Percentiles rank a stretch among this genome's conserved stretches.
phyloP scores from a whole-genome alignment of 2,888 invertebrate genomes.

The Agonopterix heracliana region DNA sequence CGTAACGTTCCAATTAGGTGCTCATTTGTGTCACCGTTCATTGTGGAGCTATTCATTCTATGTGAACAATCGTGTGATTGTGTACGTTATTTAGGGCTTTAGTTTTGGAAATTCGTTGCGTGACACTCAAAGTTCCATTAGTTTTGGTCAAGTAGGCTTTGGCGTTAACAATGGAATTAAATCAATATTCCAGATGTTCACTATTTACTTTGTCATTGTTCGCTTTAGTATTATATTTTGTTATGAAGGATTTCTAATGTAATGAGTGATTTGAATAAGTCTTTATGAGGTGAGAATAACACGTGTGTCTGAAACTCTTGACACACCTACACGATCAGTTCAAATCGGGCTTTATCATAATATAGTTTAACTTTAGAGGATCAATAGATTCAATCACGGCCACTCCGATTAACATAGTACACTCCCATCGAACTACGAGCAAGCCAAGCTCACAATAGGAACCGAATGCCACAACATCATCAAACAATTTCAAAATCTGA shows the following conservation, averaged over 20 bases:
- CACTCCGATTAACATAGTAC: conserved; percentile 65
- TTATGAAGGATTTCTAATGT: no score
- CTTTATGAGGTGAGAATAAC: no score
- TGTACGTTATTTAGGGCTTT: conserved; percentile 38
- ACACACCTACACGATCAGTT: no score
- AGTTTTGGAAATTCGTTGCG: conserved; percentile 41
- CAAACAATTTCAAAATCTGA: conserved; percentile 73
- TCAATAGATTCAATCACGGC: conserved; percentile 61
- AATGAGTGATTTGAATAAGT: no score
- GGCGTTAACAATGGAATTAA: no score
- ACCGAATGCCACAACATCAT: conserved; percentile 67
- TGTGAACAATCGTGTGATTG: conserved; percentile 27
- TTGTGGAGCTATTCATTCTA: conserved; percentile 60
- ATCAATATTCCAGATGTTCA: no score
- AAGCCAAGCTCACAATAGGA: conserved; percentile 54
- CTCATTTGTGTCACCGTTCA: conserved; percentile 70
- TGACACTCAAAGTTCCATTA: conserved; percentile 1
- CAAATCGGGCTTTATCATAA: not conserved
- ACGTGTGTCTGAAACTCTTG: no score
- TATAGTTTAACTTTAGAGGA: conserved; percentile 26
- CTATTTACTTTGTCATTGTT: no score
- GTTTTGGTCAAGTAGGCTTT: not conserved
- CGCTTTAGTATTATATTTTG: no score
- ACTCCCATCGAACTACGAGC: conserved; percentile 69
- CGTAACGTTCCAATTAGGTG: conserved; percentile 71